phyloP scores from a whole-genome alignment of 2,797 vertebrate genomes.

The Lithobates pipiens region DNA sequence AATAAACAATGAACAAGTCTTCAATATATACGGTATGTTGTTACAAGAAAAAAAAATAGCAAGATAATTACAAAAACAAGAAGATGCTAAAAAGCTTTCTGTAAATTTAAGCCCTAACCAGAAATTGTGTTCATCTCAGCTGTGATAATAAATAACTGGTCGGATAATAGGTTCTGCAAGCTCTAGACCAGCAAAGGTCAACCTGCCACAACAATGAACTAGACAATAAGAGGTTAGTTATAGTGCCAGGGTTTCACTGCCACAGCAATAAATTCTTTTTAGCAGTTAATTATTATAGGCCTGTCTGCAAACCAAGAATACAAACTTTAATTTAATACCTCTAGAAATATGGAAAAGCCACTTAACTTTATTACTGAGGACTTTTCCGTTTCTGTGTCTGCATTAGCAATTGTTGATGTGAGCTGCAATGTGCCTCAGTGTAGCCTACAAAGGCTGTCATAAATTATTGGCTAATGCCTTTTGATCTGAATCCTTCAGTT shows the following conservation, averaged over 20 bases:
- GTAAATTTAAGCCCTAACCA: not conserved
- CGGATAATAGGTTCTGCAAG: slow-evolving; percentile 34
- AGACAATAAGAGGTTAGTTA: slow-evolving; percentile 51
- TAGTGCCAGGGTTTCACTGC: slow-evolving; percentile 11
- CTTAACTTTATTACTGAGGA: not conserved
- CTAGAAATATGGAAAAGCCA: slow-evolving; percentile 21
- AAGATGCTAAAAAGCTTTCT: not conserved
- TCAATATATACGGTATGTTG: not conserved
- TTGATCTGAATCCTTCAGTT: slow-evolving; percentile 6
- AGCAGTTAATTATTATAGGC: slow-evolving; percentile 40
- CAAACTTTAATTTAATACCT: slow-evolving; percentile 38
- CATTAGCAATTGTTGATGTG: slow-evolving; percentile 38
- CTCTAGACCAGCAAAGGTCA: slow-evolving; percentile 43
- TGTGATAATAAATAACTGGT: slow-evolving; percentile 33
- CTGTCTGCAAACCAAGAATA: not conserved
- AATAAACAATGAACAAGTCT: not conserved
- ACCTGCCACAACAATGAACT: slow-evolving; percentile 52
- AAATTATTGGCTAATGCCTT: slow-evolving; percentile 23
- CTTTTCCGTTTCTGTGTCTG: not conserved
- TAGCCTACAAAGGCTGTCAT: slow-evolving; percentile 35
- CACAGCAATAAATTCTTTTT: slow-evolving; percentile 19
- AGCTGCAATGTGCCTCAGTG: slow-evolving; percentile 15
- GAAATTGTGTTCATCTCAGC: slow-evolving; percentile 21
- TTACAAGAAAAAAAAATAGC: not conserved
- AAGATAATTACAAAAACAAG: not conserved